phyloP scores from a whole-genome alignment of 2,888 invertebrate species.

The Rugalucina vietnamica region DNA sequence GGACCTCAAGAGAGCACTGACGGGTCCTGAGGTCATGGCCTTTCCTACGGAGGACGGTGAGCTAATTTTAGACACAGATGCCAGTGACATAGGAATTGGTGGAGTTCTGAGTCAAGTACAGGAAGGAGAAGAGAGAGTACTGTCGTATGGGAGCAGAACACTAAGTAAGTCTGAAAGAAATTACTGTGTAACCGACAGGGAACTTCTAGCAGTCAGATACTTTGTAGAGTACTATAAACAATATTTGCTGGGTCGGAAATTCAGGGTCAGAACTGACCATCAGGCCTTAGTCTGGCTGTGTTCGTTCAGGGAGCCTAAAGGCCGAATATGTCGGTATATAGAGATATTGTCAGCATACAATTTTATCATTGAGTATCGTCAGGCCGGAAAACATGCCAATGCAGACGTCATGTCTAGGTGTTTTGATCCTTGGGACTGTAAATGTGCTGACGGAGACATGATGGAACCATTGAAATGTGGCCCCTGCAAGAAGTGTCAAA shows the following conservation, averaged over 20 bases:
- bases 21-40: conserved; percentile 38
- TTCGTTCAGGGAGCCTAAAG: conserved; percentile 17
- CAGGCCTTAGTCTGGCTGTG: conserved; percentile 19
- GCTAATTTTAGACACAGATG: conserved; percentile 48
- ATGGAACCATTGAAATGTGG: neutral
- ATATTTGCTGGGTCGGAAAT: conserved; percentile 18
- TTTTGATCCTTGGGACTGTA: neutral
- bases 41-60: conserved; percentile 22
- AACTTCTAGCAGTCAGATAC: conserved; percentile 23
- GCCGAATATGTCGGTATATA: conserved; percentile 23
- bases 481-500: neutral
- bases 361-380: conserved; percentile 20
- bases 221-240: conserved; percentile 31
- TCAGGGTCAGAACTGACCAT: conserved; percentile 32
- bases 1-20: conserved; percentile 23
- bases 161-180: conserved; percentile 24
- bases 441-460: neutral
- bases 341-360: conserved; percentile 22
- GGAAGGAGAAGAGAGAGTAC: conserved; percentile 31
- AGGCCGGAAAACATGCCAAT: neutral
- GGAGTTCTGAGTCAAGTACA: conserved; percentile 45
- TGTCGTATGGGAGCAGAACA: conserved; percentile 36
- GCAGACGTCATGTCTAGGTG: neutral
- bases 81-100: conserved; percentile 41
- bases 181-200: conserved; percentile 32